Evolutionary conservation across 2,113 vertebrate species (phyloP).

Genomic region (Phrynocephalus versicolor): DNA sequence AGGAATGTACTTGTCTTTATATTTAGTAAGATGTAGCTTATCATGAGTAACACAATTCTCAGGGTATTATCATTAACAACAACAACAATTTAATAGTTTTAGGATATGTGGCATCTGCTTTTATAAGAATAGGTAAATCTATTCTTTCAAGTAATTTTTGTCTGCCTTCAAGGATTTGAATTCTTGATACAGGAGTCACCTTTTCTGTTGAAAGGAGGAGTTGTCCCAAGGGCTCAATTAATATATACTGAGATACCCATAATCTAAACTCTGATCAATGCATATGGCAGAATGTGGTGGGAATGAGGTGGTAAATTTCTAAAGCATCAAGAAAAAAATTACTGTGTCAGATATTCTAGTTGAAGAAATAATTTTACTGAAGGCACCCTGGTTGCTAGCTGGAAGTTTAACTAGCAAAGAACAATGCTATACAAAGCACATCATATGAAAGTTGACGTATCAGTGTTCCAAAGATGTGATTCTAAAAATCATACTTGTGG

Average conservation of each 20-base stretch:
- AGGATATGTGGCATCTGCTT: accelerated
- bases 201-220: neutral
- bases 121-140: neutral
- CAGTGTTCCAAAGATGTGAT: no score
- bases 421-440: no score
- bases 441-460: no score
- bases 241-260: neutral
- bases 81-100: neutral
- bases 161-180: neutral
- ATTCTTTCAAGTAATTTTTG: neutral
- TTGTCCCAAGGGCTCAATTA: neutral
- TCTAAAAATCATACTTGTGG: no score
- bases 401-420: no score
- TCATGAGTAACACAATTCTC: neutral
- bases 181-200: neutral
- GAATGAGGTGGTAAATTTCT: neutral
- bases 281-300: neutral
- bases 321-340: no score
- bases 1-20: slow-evolving; percentile 8
- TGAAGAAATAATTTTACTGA: neutral
- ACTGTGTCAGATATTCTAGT: neutral
- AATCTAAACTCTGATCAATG: neutral
- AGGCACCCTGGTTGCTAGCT: neutral
- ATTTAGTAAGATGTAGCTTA: neutral
- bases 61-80: neutral